Evolutionary conservation across 2,113 vertebrate species (phyloP).

Genomic region (Thryonomys swinderianus): DNA sequence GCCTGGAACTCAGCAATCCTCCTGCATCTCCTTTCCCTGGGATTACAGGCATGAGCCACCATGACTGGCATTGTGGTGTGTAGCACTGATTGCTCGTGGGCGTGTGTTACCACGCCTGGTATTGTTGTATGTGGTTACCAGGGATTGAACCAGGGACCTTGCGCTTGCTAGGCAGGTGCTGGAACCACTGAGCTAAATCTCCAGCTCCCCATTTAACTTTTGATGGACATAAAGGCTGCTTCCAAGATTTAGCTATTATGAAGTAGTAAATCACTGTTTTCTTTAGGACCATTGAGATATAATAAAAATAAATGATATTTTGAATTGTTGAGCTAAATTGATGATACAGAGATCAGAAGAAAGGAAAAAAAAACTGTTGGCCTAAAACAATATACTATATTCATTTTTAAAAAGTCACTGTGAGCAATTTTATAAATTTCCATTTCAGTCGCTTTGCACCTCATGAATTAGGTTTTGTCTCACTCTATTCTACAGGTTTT

Average conservation of each 20-base stretch:
- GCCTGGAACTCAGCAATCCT: too few species aligned
- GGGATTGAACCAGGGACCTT: too few species aligned
- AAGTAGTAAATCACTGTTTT: neutral
- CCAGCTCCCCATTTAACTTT: neutral
- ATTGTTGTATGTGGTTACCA: too few species aligned
- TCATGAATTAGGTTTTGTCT: neutral
- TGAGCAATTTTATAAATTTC: neutral
- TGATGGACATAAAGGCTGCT: neutral
- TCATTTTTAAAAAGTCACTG: neutral
- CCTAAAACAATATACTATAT: neutral
- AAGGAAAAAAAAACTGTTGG: neutral
- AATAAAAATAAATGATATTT: conserved; percentile 16
- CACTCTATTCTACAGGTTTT: neutral
- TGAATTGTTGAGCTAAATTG: neutral
- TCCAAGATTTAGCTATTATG: neutral
- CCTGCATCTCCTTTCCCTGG: too few species aligned
- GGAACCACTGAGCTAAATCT: too few species aligned
- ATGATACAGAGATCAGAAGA: neutral
- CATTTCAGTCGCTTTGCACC: neutral
- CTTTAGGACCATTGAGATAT: neutral
- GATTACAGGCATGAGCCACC: too few species aligned
- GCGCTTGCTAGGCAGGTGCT: too few species aligned
- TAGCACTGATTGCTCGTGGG: too few species aligned
- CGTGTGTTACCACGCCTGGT: too few species aligned
- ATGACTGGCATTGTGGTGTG: too few species aligned